Evolutionary conservation across 2,888 invertebrate species (phyloP).

Genomic region (Nesidiocoris tenuis): DNA sequence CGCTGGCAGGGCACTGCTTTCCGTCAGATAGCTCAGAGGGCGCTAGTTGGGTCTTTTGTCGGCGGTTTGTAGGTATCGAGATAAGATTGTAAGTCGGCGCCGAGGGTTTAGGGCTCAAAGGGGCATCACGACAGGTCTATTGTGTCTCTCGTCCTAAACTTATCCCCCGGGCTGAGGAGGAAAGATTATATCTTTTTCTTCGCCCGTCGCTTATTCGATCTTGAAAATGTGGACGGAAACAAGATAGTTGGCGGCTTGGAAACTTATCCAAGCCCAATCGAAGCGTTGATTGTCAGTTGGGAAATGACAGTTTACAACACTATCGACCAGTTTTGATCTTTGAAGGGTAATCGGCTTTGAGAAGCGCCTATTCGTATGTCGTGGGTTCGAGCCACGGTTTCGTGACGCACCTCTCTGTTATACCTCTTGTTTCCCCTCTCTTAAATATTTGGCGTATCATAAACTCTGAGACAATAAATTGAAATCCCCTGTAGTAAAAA

Average conservation of each 20-base stretch:
- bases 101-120: constrained; percentile 13
- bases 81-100: constrained; percentile 20
- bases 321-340: background rate
- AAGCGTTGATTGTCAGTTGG: background rate
- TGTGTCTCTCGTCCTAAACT: constrained; percentile 13
- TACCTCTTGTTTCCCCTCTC: no score
- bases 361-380: background rate
- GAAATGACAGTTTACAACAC: background rate
- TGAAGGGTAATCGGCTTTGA: background rate
- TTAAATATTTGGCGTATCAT: no score
- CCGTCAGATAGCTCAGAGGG: constrained; percentile 19
- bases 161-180: background rate
- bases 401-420: no score
- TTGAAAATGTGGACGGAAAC: background rate
- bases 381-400: no score
- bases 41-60: constrained; percentile 19
- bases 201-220: background rate
- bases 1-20: background rate
- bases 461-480: no score
- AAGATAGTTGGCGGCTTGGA: background rate
- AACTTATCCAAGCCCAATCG: background rate
- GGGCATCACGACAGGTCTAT: constrained; percentile 28
- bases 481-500: no score
- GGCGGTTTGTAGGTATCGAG: constrained; percentile 17
- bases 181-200: background rate